Evolutionary conservation across 2,888 invertebrate species (phyloP), one percentile per base, ranked within the genome.

Genomic region (Bimastos eiseni): DNA sequence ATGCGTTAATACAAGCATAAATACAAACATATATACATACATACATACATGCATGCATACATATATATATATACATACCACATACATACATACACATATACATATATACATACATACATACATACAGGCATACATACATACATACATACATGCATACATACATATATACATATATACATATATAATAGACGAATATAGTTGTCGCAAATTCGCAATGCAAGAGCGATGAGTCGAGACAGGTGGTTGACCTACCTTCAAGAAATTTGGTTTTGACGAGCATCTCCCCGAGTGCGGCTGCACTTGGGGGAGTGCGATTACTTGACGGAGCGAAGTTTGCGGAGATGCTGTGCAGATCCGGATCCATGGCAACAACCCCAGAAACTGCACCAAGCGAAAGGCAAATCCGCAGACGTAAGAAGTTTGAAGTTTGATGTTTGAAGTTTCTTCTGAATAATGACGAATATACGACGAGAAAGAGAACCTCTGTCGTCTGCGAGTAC

Each of bases 221-320:
- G 70, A 70, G n/a, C 30, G n/a, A 70, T n/a, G 70, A 1, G 70
- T 70, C 70, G 70, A 30, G 70, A 70, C 70, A 11, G 8, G n/a
- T 11, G 8, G 70, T 17, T 49, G 44, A 90, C 49, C 92, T 93
- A 94, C 94, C 94, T 94, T 94, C 94, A 34, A 94, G 92, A 91
- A 94, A 93, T 91, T 94, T 94, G 92, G 94, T 94, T 92, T 94
- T 92, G 91, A 93, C 93, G 70, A 94, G 93, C 94, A 94, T 94
- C 90, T 94, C 93, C 83, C 93, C 93, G 44, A 94, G 92, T 33
- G 93, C 92, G 55, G 93, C 92, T 84, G 93, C 33, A 84, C 90
- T 90, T 13, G 91, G 90, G 11, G 90, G 90, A 13, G 90, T 44
- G 34, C 89, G 89, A n/a, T 70, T 89, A 19, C 88, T 44, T 44